Conservation (phyloP, 2,888 invertebrate genomes). For the Scaptomyza flava region DNA sequence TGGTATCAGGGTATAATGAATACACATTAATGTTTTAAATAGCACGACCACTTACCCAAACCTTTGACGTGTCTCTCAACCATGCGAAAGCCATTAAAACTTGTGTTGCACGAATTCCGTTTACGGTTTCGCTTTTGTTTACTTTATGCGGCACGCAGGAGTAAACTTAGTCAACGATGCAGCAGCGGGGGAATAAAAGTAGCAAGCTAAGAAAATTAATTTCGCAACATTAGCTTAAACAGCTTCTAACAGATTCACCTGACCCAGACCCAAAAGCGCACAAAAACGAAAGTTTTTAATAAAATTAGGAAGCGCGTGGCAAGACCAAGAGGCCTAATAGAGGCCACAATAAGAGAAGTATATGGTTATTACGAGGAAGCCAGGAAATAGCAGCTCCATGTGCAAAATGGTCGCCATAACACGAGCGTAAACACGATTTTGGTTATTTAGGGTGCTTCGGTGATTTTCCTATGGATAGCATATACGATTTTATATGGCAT, state of each 20-base stretch:
- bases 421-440: slow-evolving; percentile 60
- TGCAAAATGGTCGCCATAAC: slow-evolving; percentile 52
- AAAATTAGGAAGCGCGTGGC: slow-evolving; percentile 38
- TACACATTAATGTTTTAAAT: neutral
- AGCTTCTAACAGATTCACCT: slow-evolving; percentile 25
- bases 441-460: slow-evolving; percentile 20
- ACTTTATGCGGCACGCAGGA: slow-evolving; percentile 57
- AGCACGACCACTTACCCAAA: slow-evolving; percentile 7
- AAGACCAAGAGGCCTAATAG: slow-evolving; percentile 2
- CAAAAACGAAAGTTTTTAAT: slow-evolving; percentile 49
- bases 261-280: neutral
- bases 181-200: slow-evolving; percentile 1
- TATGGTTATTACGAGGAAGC: slow-evolving; percentile 36
- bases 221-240: slow-evolving; percentile 39
- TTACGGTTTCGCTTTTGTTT: slow-evolving; percentile 35
- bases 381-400: slow-evolving; percentile 33
- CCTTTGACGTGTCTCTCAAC: slow-evolving; percentile 23
- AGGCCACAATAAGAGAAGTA: slow-evolving; percentile 15
- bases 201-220: slow-evolving; percentile 44
- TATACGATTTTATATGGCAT: slow-evolving; percentile 17
- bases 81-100: slow-evolving; percentile 48
- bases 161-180: slow-evolving; percentile 31
- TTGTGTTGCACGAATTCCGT: slow-evolving; percentile 42
- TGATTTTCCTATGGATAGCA: slow-evolving; percentile 15
- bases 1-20: neutral